Percentiles rank a stretch among this genome's conserved stretches.
Conservation (phyloP, 1,140 invertebrate genomes). For the Apis dorsata region DNA sequence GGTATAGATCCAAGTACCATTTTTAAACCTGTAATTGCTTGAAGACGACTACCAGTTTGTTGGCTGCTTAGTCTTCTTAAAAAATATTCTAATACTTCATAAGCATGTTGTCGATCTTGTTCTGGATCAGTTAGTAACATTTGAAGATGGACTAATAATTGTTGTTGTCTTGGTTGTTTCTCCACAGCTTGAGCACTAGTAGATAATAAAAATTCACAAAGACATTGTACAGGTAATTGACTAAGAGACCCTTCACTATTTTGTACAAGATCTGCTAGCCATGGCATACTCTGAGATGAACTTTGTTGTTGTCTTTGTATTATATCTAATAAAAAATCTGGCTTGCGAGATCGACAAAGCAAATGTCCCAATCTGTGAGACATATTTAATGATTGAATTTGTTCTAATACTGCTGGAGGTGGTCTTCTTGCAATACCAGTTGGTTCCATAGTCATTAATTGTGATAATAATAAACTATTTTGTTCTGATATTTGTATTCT, state of each 20-base stretch:
- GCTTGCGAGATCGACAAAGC: constrained; percentile 92
- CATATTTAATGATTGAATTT: constrained; percentile 89
- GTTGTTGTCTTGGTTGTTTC: constrained; percentile 87
- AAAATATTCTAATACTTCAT: constrained; percentile 96
- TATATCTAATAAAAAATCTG: constrained; percentile 95
- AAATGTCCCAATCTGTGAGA: constrained; percentile 92
- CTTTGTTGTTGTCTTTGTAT: constrained; percentile 90
- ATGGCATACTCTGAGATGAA: constrained; percentile 96
- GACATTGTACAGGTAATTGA: constrained; percentile 95
- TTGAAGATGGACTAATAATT: constrained; percentile 89
- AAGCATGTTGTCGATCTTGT: constrained; percentile 83
- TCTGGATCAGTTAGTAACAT: constrained; percentile 83
- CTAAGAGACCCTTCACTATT: constrained; percentile 93
- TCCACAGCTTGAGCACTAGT: constrained; percentile 81
- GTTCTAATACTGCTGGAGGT: constrained; percentile 88
- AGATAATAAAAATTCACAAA: constrained; percentile 96
- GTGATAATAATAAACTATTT: constrained; percentile 91
- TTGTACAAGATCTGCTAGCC: constrained; percentile 96
- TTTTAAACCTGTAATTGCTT: constrained; percentile 87
- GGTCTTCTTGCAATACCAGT: constrained; percentile 89
- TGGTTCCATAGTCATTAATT: constrained; percentile 90
- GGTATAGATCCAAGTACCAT: constrained; percentile 80
- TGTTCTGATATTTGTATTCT: constrained; percentile 93
- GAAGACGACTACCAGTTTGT: constrained; percentile 86
- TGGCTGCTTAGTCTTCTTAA: constrained; percentile 91